Conservation (phyloP, 2,888 invertebrate genomes). For the Ophion ellenae region DNA sequence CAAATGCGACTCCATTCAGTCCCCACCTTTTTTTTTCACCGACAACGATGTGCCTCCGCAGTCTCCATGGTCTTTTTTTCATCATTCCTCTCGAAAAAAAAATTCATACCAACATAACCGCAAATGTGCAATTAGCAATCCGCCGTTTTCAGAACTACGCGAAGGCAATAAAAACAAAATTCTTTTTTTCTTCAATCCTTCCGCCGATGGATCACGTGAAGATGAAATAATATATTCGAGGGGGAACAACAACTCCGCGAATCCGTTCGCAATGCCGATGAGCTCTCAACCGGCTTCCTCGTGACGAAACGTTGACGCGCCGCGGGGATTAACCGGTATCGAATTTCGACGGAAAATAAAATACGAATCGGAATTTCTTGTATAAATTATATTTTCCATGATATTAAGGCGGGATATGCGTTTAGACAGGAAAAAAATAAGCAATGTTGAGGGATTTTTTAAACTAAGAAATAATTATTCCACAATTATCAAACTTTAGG, state of each 20-base stretch:
- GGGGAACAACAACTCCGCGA: background rate
- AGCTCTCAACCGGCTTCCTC: conserved; percentile 6
- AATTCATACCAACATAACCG: background rate
- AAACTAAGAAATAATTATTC: too few species aligned
- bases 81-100: background rate
- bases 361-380: conserved; percentile 10
- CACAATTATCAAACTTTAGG: too few species aligned
- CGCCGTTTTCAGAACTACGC: conserved; percentile 1
- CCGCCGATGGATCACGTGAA: background rate
- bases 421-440: too few species aligned
- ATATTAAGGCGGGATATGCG: too few species aligned
- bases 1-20: conserved; percentile 68
- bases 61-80: conserved; percentile 43
- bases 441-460: too few species aligned
- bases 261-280: conserved; percentile 24
- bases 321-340: conserved; percentile 5
- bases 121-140: conserved; percentile 2
- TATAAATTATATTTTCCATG: background rate
- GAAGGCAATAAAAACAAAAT: background rate
- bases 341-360: conserved; percentile 8
- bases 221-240: background rate
- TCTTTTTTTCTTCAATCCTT: background rate
- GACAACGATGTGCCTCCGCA: conserved; percentile 45
- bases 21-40: conserved; percentile 64
- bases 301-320: background rate